These are phyloP conservation scores for Danio albolineatus DNA, from an alignment of 2,797 vertebrate genomes.

Conservation along the genomic window DNA sequence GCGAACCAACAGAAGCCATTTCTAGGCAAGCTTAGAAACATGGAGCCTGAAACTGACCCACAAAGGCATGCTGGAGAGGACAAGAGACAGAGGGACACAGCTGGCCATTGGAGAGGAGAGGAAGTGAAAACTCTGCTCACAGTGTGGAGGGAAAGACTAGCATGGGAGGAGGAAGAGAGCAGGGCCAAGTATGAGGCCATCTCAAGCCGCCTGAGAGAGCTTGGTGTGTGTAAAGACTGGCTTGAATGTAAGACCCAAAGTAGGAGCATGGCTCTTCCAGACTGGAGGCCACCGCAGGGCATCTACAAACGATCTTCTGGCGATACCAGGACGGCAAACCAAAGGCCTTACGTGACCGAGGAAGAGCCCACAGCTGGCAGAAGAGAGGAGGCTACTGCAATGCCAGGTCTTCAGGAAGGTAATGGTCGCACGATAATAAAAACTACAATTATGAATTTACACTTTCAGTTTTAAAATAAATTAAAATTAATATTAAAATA, in stretches of 20 bases:
- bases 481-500: background rate
- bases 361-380: conserved; percentile 58
- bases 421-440: conserved; percentile 33
- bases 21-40: conserved; percentile 96
- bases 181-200: conserved; percentile 90
- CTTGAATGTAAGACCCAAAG: conserved; percentile 90
- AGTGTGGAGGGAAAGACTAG: conserved; percentile 88
- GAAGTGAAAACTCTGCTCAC: conserved; percentile 88
- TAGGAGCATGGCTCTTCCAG: conserved; percentile 84
- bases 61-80: conserved; percentile 78
- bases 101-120: conserved; percentile 84
- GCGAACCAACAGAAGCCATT: conserved; percentile 83
- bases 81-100: conserved; percentile 63
- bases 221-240: conserved; percentile 88
- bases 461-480: background rate
- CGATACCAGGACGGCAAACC: conserved; percentile 72
- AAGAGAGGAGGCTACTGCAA: conserved; percentile 48
- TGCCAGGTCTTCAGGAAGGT: conserved; percentile 58
- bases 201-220: conserved; percentile 88
- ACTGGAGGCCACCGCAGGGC: conserved; percentile 82
- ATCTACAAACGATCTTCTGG: conserved; percentile 80
- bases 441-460: too few relatives aligned
- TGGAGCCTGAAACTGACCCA: conserved; percentile 89
- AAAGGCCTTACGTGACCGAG: conserved; percentile 67
- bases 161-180: conserved; percentile 83